Evolutionary conservation across 2,113 vertebrate species (phyloP).

Genomic region (Tympanuchus pallidicinctus): DNA sequence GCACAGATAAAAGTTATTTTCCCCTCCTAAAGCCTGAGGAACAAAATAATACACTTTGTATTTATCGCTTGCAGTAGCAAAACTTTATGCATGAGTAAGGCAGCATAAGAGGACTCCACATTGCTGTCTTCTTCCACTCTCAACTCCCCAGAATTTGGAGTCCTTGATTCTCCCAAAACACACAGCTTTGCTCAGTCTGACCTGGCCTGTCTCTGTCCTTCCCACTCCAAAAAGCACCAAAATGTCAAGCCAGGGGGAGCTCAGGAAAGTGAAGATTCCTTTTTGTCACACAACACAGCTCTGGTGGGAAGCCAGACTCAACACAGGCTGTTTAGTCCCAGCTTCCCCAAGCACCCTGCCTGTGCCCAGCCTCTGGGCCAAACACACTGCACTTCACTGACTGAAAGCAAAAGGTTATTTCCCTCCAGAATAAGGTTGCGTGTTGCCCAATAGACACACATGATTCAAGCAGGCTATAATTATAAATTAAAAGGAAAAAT

Average conservation of each 20-base stretch:
- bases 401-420: neutral
- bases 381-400: neutral
- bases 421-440: neutral
- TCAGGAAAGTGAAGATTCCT: neutral
- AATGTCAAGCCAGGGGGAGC: neutral
- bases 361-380: fast-evolving
- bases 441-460: neutral
- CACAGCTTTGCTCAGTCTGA: neutral
- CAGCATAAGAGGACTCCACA: neutral
- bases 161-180: neutral
- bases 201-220: neutral
- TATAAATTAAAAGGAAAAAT: constrained; percentile 22
- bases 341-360: neutral
- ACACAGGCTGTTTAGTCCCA: neutral
- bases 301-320: neutral
- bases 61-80: neutral
- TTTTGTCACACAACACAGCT: neutral
- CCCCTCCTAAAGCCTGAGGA: neutral
- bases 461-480: neutral
- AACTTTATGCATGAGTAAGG: neutral
- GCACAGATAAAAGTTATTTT: neutral
- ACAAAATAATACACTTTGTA: neutral
- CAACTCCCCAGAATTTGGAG: neutral
- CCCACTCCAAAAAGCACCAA: neutral
- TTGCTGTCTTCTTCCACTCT: neutral